Conservation (phyloP, 2,888 invertebrate species). For the Strigamia maritima region DNA sequence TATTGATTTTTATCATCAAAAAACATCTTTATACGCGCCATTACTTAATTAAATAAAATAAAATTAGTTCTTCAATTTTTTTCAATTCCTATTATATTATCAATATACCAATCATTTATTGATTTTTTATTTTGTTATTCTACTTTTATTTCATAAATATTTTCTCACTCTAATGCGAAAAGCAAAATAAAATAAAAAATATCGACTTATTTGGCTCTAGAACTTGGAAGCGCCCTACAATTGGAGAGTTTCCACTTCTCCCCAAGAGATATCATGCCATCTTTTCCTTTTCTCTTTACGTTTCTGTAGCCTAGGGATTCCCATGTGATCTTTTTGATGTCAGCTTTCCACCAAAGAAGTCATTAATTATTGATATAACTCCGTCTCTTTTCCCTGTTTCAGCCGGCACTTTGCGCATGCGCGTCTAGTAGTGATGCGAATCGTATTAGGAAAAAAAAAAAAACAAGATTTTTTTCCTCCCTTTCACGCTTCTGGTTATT, state of each 20-base stretch:
- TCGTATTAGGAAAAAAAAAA: background rate
- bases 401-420: background rate
- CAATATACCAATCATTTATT: too few species aligned
- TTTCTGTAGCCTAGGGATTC: background rate
- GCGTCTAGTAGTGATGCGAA: background rate
- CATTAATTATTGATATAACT: constrained; percentile 10
- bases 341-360: background rate
- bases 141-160: too few species aligned
- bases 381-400: background rate
- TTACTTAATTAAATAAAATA: too few species aligned
- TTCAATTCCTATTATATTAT: too few species aligned
- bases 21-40: too few species aligned
- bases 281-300: background rate
- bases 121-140: too few species aligned
- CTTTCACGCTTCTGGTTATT: background rate
- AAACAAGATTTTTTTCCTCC: background rate
- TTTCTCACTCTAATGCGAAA: background rate
- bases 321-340: constrained; percentile 2
- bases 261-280: background rate
- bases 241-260: background rate
- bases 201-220: background rate
- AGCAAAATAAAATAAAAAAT: background rate
- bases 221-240: background rate
- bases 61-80: too few species aligned
- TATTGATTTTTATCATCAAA: too few species aligned